A percentile compares a stretch with the other conserved stretches of the same genome.
Evolutionary conservation across 2,797 vertebrate species (phyloP).

Genomic region (Streptopelia turtur): DNA sequence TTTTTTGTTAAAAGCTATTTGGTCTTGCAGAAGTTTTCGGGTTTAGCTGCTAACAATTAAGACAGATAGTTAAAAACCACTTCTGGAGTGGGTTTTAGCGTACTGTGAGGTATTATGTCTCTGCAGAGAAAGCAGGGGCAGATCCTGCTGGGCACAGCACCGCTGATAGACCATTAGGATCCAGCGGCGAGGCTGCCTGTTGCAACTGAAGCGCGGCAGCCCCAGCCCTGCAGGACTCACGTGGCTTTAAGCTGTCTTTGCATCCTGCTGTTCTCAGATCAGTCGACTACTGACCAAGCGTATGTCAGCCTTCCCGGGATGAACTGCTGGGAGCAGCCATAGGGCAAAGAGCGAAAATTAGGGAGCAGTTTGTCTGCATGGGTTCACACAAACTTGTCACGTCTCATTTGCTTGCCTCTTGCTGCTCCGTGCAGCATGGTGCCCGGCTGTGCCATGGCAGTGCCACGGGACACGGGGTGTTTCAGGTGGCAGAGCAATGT

Average conservation of each 20-base stretch:
- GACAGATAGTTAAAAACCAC: neutral
- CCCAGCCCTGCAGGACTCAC: rapidly evolving
- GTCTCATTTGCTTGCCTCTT: neutral
- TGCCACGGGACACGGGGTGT: neutral
- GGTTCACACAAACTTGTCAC: neutral
- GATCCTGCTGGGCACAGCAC: neutral
- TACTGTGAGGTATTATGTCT: neutral
- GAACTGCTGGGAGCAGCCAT: neutral
- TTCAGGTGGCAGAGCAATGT: neutral
- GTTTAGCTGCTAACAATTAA: neutral
- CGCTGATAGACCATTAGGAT: neutral
- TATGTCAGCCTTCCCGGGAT: neutral
- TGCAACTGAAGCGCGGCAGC: rapidly evolving
- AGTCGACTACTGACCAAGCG: neutral
- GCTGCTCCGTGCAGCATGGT: neutral
- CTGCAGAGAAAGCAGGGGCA: neutral
- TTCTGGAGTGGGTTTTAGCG: neutral
- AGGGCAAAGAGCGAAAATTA: neutral
- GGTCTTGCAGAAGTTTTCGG: neutral
- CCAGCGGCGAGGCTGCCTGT: neutral
- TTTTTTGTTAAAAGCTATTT: neutral
- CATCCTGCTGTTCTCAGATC: neutral
- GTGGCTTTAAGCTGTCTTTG: neutral
- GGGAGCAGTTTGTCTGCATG: neutral
- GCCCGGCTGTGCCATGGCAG: neutral